These are phyloP conservation scores for Jordanella pulchra DNA, from an alignment of 2,797 vertebrate species.

Conservation along the genomic window DNA sequence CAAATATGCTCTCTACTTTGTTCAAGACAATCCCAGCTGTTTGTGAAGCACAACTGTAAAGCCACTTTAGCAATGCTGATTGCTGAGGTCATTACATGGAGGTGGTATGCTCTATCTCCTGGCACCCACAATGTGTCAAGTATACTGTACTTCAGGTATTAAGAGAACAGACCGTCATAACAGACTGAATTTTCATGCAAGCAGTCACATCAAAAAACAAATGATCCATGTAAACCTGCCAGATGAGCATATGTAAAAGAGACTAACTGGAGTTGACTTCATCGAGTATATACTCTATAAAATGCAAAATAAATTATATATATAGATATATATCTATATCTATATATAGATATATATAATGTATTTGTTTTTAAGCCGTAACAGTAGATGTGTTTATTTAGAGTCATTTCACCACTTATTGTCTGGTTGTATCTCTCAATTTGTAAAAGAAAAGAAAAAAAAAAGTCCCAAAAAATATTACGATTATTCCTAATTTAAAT, in stretches of 20 bases:
- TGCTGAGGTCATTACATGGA: slow-evolving; percentile 24
- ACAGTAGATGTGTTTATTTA: slow-evolving; percentile 33
- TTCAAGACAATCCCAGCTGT: neutral
- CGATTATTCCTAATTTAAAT: slow-evolving; percentile 12
- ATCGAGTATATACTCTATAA: slow-evolving; percentile 23
- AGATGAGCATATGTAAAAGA: slow-evolving; percentile 48
- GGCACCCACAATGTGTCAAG: slow-evolving; percentile 28
- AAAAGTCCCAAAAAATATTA: slow-evolving; percentile 14
- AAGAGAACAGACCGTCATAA: slow-evolving; percentile 46
- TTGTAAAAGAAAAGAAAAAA: slow-evolving; percentile 15
- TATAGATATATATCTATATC: no score
- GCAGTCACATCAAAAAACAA: slow-evolving; percentile 58
- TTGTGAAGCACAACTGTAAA: neutral
- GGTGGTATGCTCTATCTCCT: slow-evolving; percentile 28
- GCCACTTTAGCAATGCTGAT: slow-evolving; percentile 4
- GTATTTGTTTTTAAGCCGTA: slow-evolving; percentile 26
- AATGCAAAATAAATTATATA: no score
- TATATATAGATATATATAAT: no score
- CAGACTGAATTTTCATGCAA: slow-evolving; percentile 45
- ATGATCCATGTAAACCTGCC: slow-evolving; percentile 46
- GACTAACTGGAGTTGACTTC: slow-evolving; percentile 36
- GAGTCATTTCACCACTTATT: slow-evolving; percentile 39
- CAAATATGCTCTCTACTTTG: neutral
- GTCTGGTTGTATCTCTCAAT: slow-evolving; percentile 28
- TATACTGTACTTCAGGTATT: slow-evolving; percentile 37